A percentile compares a stretch with the other conserved stretches of the same genome.
Evolutionary conservation across 2,797 vertebrate species (phyloP).

Genomic region (Eurystomus glaucurus): DNA sequence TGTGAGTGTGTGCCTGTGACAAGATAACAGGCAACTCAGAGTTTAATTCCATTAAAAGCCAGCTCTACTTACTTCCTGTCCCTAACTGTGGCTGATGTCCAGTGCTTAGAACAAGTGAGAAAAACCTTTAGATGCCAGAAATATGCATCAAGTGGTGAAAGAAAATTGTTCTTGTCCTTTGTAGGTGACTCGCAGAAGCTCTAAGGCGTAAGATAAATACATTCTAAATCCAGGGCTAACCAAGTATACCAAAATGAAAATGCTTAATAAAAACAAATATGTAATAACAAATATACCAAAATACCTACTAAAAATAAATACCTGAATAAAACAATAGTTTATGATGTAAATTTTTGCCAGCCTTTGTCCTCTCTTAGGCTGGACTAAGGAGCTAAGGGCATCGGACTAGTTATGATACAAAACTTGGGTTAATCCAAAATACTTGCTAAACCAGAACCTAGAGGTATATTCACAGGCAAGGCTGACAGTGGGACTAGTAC

Average conservation of each 20-base stretch:
- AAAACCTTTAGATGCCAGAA: conserved; percentile 44
- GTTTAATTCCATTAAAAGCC: conserved; percentile 72
- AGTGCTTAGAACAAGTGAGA: conserved; percentile 36
- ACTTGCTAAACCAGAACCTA: not conserved
- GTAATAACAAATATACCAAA: not conserved
- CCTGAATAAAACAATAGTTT: not conserved
- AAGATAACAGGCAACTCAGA: conserved; percentile 43
- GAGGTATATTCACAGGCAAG: not conserved
- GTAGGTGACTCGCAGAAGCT: not conserved
- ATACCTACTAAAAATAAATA: not conserved
- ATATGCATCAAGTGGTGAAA: conserved; percentile 41
- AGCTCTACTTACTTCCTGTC: conserved; percentile 15
- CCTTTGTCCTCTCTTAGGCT: not conserved
- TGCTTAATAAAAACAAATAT: not conserved
- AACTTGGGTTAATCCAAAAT: not conserved
- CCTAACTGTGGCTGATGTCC: conserved; percentile 42
- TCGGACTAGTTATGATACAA: not conserved
- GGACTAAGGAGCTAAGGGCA: not conserved
- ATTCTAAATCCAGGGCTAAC: not conserved
- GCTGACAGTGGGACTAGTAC: not conserved
- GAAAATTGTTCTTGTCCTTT: conserved; percentile 19
- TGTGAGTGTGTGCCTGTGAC: not conserved
- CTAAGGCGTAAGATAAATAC: not conserved
- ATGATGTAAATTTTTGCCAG: not conserved
- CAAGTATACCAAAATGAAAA: not conserved